Evolutionary conservation across 2,797 vertebrate species (phyloP), one percentile per base, ranked within the genome.

Genomic region (Octomys mimax): DNA sequence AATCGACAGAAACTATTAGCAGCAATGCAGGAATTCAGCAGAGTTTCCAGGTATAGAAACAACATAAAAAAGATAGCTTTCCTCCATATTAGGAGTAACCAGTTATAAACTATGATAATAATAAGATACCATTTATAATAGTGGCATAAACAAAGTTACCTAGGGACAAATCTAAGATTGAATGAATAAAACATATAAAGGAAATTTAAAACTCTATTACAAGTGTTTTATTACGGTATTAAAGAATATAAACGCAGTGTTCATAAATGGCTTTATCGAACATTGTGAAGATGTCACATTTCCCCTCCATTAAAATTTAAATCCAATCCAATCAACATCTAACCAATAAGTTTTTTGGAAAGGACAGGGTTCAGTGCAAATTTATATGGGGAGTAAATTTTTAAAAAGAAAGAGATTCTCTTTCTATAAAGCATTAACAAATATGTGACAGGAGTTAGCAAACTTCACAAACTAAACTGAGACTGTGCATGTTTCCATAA

Each of bases 161-260:
- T 84, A 78, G 91, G 61, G 91, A 89, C 87, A 93, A 93, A 77
- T 92, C 68, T 92, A 94, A 54, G 62, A 73, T 12, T 92, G 46
- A 92, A 95, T 92, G 61, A 57, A 73, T 95, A 87, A 97, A 96
- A 87, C n/a, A 75, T 91, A 80, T 84, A 89, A 89, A 39, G 49
- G 49, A 85, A 96, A 96, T 96, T 92, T 94, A 94, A 97, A 87
- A 71, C 83, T 87, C 39, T 89, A 62, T 95, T 92, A 90, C 2
- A 46, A 78, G 80, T 64, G 42, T 89, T 84, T 96, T 93, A 96
- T 91, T 87, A 86, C 75, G 64, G 52, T 59, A 87, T 83, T 91
- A 87, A 54, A 95, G 22, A 68, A 5, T 33, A 42, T 91, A 91
- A 94, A 95, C 71, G 52, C 39, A 68, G 13, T 39, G 12, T 77